phyloP scores from a whole-genome alignment of 1,140 invertebrate species.

The Aphelinus atriplicis region DNA sequence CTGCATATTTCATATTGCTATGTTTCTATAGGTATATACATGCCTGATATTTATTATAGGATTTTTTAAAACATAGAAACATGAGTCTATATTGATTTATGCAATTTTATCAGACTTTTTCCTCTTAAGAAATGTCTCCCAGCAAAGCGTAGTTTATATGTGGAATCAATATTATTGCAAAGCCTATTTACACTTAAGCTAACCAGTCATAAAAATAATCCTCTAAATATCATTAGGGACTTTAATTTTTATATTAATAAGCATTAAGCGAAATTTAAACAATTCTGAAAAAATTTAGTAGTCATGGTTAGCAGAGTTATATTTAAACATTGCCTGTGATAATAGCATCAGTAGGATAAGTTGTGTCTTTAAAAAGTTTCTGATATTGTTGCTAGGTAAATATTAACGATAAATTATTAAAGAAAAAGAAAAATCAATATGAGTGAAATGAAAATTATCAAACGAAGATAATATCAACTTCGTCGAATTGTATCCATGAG shows the following conservation, averaged over 20 bases:
- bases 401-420: constrained; percentile 46
- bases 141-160: constrained; percentile 22
- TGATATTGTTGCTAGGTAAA: constrained; percentile 68
- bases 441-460: constrained; percentile 32
- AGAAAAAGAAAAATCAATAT: constrained; percentile 33
- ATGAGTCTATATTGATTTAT: constrained; percentile 25
- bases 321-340: constrained; percentile 68
- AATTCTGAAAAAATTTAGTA: constrained; percentile 65
- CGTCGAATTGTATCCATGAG: not conserved
- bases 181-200: constrained; percentile 56
- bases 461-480: constrained; percentile 39
- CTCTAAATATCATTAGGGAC: constrained; percentile 61
- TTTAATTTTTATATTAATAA: constrained; percentile 63
- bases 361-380: constrained; percentile 69
- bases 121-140: constrained; percentile 20
- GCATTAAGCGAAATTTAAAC: constrained; percentile 50
- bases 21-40: constrained; percentile 28
- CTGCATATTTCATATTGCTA: constrained; percentile 32
- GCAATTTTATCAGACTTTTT: constrained; percentile 28
- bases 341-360: constrained; percentile 70
- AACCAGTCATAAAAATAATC: constrained; percentile 52
- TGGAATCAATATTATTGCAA: constrained; percentile 40
- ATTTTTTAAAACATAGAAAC: constrained; percentile 29
- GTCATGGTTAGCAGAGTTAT: constrained; percentile 66
- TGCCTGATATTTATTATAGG: constrained; percentile 27